Conservation (phyloP, 1,140 invertebrate genomes). For the Campodea augens region DNA sequence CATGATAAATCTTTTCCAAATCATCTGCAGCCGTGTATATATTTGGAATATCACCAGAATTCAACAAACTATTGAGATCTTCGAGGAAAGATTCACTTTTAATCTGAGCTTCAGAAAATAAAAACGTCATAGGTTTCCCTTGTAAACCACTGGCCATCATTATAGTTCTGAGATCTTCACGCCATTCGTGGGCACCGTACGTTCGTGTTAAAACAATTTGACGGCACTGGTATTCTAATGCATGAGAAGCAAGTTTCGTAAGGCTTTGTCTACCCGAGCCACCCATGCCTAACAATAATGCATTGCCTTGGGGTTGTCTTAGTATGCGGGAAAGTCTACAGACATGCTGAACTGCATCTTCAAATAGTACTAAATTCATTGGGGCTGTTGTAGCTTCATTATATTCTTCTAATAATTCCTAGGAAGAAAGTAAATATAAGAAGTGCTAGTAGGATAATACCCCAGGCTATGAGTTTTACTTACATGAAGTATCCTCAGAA, state of each 20-base stretch:
- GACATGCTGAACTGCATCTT: slow-evolving; percentile 44
- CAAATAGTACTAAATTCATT: slow-evolving; percentile 47
- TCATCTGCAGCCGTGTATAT: slow-evolving; percentile 39
- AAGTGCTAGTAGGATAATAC: too few species aligned
- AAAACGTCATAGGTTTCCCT: slow-evolving; percentile 36
- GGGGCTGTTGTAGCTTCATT: slow-evolving; percentile 41
- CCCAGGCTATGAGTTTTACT: too few species aligned
- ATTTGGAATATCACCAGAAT: slow-evolving; percentile 46
- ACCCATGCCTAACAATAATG: slow-evolving; percentile 38
- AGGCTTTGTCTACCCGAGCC: slow-evolving; percentile 44
- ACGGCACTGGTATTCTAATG: slow-evolving; percentile 36
- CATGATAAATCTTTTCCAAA: slow-evolving; percentile 36
- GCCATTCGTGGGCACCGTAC: slow-evolving; percentile 34
- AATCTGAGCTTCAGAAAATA: slow-evolving; percentile 45
- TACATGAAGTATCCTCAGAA: too few species aligned
- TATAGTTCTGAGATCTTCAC: slow-evolving; percentile 38
- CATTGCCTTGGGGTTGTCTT: slow-evolving; percentile 36
- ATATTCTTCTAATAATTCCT: slow-evolving; percentile 40
- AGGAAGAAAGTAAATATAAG: too few species aligned
- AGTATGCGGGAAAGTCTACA: slow-evolving; percentile 42
- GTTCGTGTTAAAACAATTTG: slow-evolving; percentile 25
- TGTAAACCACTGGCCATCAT: slow-evolving; percentile 34
- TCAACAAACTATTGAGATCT: slow-evolving; percentile 46
- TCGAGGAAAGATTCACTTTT: slow-evolving; percentile 45
- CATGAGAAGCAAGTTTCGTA: slow-evolving; percentile 37